Evolutionary conservation across 2,888 invertebrate genomes (phyloP), one percentile per base, ranked within the genome.

Genomic region (Macaria notata): DNA sequence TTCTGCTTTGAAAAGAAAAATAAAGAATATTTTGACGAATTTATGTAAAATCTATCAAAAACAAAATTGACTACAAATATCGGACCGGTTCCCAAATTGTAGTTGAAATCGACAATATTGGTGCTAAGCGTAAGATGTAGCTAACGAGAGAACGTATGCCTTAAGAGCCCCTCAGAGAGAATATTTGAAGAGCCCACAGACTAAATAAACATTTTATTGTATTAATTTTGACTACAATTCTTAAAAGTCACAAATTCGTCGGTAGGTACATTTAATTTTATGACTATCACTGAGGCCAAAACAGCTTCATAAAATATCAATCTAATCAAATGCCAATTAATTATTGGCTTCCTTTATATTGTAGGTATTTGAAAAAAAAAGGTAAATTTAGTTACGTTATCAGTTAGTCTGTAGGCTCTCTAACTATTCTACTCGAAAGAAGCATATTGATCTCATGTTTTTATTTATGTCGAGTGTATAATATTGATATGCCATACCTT

Each of bases 371-470:
- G 4, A 6, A 6, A 36, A 36, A 36, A 2, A 6, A 36, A 6
- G 33, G 33, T 1, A 36, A 7, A 36, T 36, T 4, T 6, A 36
- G 33, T 36, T 36, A 6, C 33, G 7, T 36, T 6, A 36, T 6
- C 33, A 36, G 1, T 36, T 36, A 36, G 33, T 4, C 7, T 7
- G 33, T 7, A 36, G 33, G 3, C 33, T 36, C 33, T 36, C 3
- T 36, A 6, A 36, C 33, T 36, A 36, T 36, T 36, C 7, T 7
- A 36, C 33, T 36, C 63, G 63, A 70, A 75, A 71, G 64, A 72
- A 80, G 75, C 82, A 83, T 84, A 83, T 84, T 88, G 88, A 88
- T 88, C 88, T 88, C 89, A 88, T 87, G 79, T 82, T 75, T 83
- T 57, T 82, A 85, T 86, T 86, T 85, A 86, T 84, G 73, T 80